phyloP scores from a whole-genome alignment of 2,113 vertebrate genomes.

The Pipra filicauda region DNA sequence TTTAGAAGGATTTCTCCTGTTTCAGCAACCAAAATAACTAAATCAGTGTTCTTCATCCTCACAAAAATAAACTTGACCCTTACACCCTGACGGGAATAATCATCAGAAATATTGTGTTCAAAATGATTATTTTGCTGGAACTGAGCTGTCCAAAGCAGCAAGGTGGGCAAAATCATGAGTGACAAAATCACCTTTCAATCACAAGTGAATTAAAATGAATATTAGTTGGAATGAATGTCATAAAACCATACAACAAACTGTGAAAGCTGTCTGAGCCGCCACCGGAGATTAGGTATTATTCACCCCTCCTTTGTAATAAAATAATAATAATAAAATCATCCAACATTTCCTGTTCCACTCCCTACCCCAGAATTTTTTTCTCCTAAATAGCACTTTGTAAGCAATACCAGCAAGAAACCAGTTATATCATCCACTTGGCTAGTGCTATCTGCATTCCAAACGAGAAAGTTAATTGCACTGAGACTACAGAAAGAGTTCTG shows the following conservation, averaged over 20 bases:
- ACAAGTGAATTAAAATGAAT: not conserved
- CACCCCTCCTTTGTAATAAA: constrained; percentile 1
- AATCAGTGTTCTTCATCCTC: not conserved
- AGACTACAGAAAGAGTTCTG: not conserved
- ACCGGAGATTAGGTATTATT: not conserved
- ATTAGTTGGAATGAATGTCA: not conserved
- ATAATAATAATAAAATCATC: not conserved
- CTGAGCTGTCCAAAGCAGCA: not conserved
- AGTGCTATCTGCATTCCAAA: not conserved
- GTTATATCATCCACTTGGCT: not conserved
- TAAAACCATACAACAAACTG: not conserved
- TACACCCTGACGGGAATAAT: not conserved
- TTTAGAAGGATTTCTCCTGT: not conserved
- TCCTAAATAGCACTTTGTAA: not conserved
- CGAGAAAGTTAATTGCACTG: not conserved
- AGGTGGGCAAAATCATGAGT: not conserved
- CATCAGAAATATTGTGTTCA: not conserved
- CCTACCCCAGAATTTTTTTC: not conserved
- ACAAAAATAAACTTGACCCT: not conserved
- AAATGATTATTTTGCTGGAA: not conserved
- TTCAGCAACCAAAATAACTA: not conserved
- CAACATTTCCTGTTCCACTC: constrained; percentile 15
- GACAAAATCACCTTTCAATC: not conserved
- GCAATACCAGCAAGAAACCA: not conserved
- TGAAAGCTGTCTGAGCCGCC: constrained; percentile 4